A percentile compares a stretch with the other conserved stretches of the same genome.
phyloP scores from a whole-genome alignment of 2,888 invertebrate genomes.

The Leptinotarsa peninsularis region DNA sequence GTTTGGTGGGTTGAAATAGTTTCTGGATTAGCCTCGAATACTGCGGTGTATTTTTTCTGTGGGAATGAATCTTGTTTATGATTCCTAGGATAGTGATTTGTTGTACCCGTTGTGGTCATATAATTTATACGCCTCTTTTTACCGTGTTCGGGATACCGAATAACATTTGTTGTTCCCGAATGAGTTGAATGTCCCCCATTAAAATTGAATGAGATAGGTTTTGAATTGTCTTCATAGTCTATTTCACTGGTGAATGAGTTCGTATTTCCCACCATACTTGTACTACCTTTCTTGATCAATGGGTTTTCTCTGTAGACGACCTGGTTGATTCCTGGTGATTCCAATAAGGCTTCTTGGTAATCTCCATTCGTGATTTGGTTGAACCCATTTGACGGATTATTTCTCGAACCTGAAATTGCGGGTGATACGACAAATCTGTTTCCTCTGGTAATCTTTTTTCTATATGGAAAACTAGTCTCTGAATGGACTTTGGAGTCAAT shows the following conservation, averaged over 20 bases:
- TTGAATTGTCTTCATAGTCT: not conserved
- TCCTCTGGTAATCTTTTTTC: too few relatives aligned
- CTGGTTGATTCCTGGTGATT: not conserved
- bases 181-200: not conserved
- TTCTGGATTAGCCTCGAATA: not conserved
- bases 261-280: not conserved
- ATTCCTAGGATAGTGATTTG: not conserved
- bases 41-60: not conserved
- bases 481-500: too few relatives aligned
- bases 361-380: not conserved
- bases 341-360: not conserved
- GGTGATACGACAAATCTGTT: too few relatives aligned
- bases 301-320: not conserved
- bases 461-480: too few relatives aligned
- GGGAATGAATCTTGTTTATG: not conserved
- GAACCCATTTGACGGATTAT: not conserved
- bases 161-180: not conserved
- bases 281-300: not conserved
- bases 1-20: not conserved
- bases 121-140: too few relatives aligned
- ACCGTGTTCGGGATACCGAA: not conserved
- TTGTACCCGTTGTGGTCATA: too few relatives aligned
- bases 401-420: not conserved
- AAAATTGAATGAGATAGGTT: not conserved
- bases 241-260: not conserved